phyloP scores from a whole-genome alignment of 2,113 vertebrate genomes.

The Coptodon bakossiorum region DNA sequence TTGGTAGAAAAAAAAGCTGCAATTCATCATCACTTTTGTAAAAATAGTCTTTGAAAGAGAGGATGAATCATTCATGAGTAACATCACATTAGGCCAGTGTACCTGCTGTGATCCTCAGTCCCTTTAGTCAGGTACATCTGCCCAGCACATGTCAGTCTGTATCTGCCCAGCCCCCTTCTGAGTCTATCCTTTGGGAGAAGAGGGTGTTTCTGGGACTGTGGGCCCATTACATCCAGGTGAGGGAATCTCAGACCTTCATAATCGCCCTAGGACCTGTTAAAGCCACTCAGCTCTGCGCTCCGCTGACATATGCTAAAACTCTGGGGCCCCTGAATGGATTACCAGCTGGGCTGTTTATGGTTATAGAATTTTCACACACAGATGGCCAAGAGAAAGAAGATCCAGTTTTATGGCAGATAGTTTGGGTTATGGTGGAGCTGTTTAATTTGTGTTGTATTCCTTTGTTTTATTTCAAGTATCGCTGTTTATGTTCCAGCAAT shows the following conservation, averaged over 20 bases:
- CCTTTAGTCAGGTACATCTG: slow-evolving; percentile 37
- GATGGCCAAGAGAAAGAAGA: slow-evolving; percentile 11
- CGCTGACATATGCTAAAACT: slow-evolving; percentile 19
- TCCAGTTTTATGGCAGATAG: slow-evolving; percentile 11
- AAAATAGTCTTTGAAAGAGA: neutral
- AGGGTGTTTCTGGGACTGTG: slow-evolving; percentile 3
- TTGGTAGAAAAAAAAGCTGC: neutral
- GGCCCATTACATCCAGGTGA: slow-evolving; percentile 50
- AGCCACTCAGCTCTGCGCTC: slow-evolving; percentile 29
- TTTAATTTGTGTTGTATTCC: neutral
- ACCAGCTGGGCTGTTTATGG: slow-evolving; percentile 52
- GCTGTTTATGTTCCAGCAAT: slow-evolving; percentile 3
- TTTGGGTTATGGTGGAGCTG: neutral
- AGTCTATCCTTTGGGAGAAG: neutral
- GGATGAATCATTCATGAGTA: slow-evolving; percentile 11
- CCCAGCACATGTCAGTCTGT: slow-evolving; percentile 32
- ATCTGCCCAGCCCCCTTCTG: neutral
- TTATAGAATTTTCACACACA: slow-evolving; percentile 44
- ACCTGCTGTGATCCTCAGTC: slow-evolving; percentile 6
- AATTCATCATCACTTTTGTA: neutral
- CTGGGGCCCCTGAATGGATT: slow-evolving; percentile 42
- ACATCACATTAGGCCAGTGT: neutral
- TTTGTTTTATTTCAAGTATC: slow-evolving; percentile 10
- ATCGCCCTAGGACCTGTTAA: slow-evolving; percentile 47
- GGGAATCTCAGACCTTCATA: slow-evolving; percentile 27